Conservation (phyloP, 2,888 invertebrate genomes). For the Panopea generosa region DNA sequence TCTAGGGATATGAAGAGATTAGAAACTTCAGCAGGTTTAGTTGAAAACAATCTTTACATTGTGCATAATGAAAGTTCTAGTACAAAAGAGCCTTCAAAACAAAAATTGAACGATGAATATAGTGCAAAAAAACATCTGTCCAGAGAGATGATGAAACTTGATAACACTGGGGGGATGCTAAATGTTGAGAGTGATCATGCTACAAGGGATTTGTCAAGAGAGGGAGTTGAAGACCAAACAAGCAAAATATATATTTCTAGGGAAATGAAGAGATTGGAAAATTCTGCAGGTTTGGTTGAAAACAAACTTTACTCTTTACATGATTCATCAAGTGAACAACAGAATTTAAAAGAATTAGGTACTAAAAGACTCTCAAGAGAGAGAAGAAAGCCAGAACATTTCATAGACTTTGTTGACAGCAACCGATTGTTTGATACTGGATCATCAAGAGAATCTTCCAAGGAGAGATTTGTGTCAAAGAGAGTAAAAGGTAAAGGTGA, state of each 20-base stretch:
- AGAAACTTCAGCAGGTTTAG: conserved; percentile 40
- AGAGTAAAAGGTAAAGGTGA: too few species aligned
- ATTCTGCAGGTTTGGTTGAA: conserved; percentile 14
- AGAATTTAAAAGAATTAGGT: not conserved
- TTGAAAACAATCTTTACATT: conserved; percentile 23
- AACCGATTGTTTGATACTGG: too few species aligned
- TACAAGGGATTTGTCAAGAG: not conserved
- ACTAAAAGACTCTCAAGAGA: not conserved
- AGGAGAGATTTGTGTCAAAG: too few species aligned
- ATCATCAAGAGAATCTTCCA: not conserved
- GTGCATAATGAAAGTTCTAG: not conserved
- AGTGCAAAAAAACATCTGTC: not conserved
- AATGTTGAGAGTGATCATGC: not conserved
- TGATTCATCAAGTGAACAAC: not conserved
- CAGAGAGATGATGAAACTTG: conserved; percentile 16
- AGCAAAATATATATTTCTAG: not conserved
- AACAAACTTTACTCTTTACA: not conserved
- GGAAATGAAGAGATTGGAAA: conserved; percentile 19
- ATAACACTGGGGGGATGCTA: conserved; percentile 4
- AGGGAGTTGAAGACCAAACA: not conserved
- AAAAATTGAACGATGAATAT: not conserved
- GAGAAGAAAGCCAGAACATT: not conserved
- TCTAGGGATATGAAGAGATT: conserved; percentile 30
- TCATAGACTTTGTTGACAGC: not conserved
- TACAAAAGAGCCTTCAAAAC: conserved; percentile 15